phyloP scores from a whole-genome alignment of 2,113 vertebrate species.

The Recurvirostra avosetta region DNA sequence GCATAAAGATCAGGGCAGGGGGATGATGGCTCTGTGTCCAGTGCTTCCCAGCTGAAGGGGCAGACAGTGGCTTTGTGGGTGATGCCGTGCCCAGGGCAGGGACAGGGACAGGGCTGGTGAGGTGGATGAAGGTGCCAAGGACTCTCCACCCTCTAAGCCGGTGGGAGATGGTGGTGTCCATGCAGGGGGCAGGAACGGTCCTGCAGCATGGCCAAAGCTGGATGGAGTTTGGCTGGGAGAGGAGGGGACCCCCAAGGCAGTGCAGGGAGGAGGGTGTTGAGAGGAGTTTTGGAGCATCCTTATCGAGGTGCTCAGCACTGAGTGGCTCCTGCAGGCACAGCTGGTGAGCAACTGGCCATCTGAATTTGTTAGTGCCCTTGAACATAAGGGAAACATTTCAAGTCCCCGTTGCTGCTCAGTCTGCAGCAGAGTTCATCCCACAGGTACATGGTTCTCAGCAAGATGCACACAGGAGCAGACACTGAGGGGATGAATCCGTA shows the following conservation, averaged over 20 bases:
- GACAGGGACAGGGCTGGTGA: not conserved
- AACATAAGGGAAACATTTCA: rapidly evolving
- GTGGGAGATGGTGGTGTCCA: not conserved
- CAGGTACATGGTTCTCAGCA: not conserved
- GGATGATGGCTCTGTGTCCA: not conserved
- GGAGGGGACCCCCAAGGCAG: no score
- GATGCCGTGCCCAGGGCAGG: not conserved
- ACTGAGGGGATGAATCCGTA: rapidly evolving
- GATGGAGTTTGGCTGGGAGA: not conserved
- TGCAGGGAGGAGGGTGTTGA: not conserved
- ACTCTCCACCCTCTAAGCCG: not conserved
- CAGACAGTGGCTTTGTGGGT: not conserved
- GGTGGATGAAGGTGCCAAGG: rapidly evolving
- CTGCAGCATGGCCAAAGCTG: not conserved
- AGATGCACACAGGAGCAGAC: rapidly evolving
- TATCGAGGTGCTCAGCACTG: rapidly evolving
- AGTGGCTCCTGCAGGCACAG: not conserved
- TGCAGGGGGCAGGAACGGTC: rapidly evolving
- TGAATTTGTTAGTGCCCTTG: not conserved
- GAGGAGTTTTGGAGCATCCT: not conserved
- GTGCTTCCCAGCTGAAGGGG: not conserved
- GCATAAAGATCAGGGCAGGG: rapidly evolving
- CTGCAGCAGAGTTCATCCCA: not conserved
- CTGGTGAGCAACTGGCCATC: rapidly evolving
- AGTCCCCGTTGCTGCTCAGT: not conserved